Percentiles rank a stretch among this genome's conserved stretches.
phyloP scores from a whole-genome alignment of 1,140 invertebrate species.

The Drosophila albomicans region DNA sequence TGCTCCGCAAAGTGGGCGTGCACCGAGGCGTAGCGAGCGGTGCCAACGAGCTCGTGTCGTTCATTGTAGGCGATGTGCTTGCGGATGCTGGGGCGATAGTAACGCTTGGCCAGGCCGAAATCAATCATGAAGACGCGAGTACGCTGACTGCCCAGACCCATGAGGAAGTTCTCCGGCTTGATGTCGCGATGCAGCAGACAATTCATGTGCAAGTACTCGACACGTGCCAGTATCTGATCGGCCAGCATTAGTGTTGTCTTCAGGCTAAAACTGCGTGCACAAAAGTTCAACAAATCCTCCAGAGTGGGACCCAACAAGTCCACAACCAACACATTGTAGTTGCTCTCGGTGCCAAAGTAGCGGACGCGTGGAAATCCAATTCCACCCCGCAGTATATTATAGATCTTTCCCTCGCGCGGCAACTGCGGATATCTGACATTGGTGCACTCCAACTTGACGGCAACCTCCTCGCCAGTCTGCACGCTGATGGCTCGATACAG shows the following conservation, averaged over 20 bases:
- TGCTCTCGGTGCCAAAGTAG: slow-evolving; percentile 92
- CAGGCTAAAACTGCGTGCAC: slow-evolving; percentile 94
- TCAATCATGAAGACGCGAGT: slow-evolving; percentile 97
- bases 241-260: slow-evolving; percentile 97
- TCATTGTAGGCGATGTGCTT: slow-evolving; percentile 94
- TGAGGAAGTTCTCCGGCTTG: slow-evolving; percentile 97
- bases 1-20: slow-evolving; percentile 96
- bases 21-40: slow-evolving; percentile 96
- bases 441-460: slow-evolving; percentile 95
- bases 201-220: slow-evolving; percentile 96
- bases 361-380: slow-evolving; percentile 96
- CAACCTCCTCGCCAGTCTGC: slow-evolving; percentile 96
- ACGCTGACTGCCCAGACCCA: slow-evolving; percentile 96
- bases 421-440: slow-evolving; percentile 95
- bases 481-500: slow-evolving; percentile 96
- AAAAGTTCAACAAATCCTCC: slow-evolving; percentile 97
- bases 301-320: slow-evolving; percentile 95
- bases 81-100: slow-evolving; percentile 91
- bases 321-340: slow-evolving; percentile 96
- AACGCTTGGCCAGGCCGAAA: slow-evolving; percentile 97
- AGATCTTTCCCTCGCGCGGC: slow-evolving; percentile 95
- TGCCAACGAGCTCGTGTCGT: slow-evolving; percentile 97
- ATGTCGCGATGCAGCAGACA: slow-evolving; percentile 97
- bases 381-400: slow-evolving; percentile 94
- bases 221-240: slow-evolving; percentile 93